A percentile compares a stretch with the other conserved stretches of the same genome.
Evolutionary conservation across 2,888 invertebrate species (phyloP).

Genomic region (Chaetoderma sp.): DNA sequence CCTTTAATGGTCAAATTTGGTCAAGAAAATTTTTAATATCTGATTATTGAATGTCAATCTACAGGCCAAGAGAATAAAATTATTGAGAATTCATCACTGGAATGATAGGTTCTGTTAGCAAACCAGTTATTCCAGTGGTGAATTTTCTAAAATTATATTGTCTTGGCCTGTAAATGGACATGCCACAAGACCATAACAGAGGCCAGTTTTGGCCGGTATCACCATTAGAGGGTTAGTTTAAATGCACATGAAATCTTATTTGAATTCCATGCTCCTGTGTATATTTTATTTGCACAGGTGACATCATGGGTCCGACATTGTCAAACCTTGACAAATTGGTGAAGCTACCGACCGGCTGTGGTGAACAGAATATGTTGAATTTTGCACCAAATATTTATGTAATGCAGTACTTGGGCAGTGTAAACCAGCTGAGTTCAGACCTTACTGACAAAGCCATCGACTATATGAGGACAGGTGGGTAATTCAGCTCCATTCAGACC

Average conservation of each 20-base stretch:
- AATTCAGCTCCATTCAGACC: too few species aligned
- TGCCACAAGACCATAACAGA: neutral
- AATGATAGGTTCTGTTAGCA: too few species aligned
- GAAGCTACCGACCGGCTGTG: conserved; percentile 81
- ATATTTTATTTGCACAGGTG: conserved; percentile 49
- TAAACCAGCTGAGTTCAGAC: conserved; percentile 73
- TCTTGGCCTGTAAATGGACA: too few species aligned
- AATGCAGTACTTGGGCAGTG: conserved; percentile 75
- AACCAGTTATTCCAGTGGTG: too few species aligned
- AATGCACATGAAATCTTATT: neutral
- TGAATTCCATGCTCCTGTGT: neutral
- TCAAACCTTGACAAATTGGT: conserved; percentile 76
- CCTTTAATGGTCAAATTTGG: too few species aligned
- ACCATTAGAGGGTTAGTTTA: neutral
- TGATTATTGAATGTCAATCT: too few species aligned
- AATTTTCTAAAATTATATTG: too few species aligned
- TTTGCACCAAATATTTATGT: conserved; percentile 82
- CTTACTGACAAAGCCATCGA: conserved; percentile 73
- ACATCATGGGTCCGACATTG: conserved; percentile 68
- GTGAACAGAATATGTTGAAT: conserved; percentile 85
- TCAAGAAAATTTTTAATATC: too few species aligned
- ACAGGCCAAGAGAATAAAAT: too few species aligned
- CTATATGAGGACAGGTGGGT: conserved; percentile 74
- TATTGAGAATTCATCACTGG: too few species aligned
- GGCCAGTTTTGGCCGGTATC: neutral